Evolutionary conservation across 2,888 invertebrate genomes (phyloP).

Genomic region (Lepidonotus clava): DNA sequence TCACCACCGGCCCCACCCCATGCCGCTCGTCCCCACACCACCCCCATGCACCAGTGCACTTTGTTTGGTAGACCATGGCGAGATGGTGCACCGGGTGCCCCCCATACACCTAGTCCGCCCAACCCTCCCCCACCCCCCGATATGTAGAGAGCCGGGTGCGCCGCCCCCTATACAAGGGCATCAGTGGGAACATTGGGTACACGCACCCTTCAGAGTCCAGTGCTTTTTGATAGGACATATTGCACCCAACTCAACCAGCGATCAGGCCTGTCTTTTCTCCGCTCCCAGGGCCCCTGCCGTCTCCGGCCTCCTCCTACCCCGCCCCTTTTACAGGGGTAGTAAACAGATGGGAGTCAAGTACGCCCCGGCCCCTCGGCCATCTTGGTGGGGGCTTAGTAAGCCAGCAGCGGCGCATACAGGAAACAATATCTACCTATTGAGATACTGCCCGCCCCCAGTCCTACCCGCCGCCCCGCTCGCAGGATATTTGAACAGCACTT

Average conservation of each 20-base stretch:
- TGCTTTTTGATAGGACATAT: conserved; percentile 47
- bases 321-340: neutral
- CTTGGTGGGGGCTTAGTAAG: too few relatives aligned
- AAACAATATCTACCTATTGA: conserved; percentile 41
- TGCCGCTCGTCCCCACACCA: neutral
- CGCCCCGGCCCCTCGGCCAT: too few relatives aligned
- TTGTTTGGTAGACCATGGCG: conserved; percentile 12
- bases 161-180: neutral
- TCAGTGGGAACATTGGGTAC: neutral
- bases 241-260: conserved; percentile 26
- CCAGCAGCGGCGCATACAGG: too few relatives aligned
- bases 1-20: neutral
- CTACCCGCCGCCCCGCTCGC: neutral
- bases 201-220: conserved; percentile 13
- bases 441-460: neutral
- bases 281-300: neutral
- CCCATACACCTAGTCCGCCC: neutral
- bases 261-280: neutral
- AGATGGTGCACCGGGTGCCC: neutral
- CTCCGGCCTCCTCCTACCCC: neutral
- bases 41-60: neutral
- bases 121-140: neutral
- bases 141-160: too few relatives aligned
- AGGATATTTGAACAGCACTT: conserved; percentile 43
- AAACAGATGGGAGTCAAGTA: conserved; percentile 22